Percentiles rank a stretch among this genome's conserved stretches.
Evolutionary conservation across 2,797 vertebrate genomes (phyloP).

Genomic region (Sus cebifrons): DNA sequence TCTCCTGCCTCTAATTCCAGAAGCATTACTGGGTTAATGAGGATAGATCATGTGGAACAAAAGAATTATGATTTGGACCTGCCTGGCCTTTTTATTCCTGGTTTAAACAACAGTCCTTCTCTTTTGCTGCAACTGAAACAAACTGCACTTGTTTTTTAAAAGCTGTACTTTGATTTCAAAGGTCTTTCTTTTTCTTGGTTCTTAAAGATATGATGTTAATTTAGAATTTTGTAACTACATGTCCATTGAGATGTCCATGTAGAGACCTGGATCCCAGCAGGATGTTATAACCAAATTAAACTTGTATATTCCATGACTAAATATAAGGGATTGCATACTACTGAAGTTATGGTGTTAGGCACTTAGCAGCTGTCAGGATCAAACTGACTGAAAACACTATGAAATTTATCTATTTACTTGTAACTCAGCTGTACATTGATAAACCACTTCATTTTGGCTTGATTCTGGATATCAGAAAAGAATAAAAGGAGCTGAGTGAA

Average conservation of each 20-base stretch:
- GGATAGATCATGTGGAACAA: neutral
- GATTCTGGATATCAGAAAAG: neutral
- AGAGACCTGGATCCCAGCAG: neutral
- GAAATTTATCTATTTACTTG: neutral
- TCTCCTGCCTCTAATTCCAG: no score
- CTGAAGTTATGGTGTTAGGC: neutral
- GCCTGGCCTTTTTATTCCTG: neutral
- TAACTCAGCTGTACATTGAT: neutral
- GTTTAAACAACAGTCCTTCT: neutral
- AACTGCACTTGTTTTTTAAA: slow-evolving; percentile 17
- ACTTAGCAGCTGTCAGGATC: neutral
- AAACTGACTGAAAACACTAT: neutral
- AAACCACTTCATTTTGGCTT: neutral
- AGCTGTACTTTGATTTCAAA: neutral
- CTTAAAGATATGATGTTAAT: neutral
- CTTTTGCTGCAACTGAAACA: no score
- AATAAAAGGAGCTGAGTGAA: neutral
- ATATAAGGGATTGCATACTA: neutral
- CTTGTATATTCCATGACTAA: neutral
- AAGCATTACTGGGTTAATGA: neutral
- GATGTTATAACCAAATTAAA: neutral
- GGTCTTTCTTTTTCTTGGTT: neutral
- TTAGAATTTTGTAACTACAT: neutral
- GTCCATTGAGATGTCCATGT: neutral
- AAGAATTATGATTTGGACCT: neutral